These are phyloP conservation scores for Dione vanillae DNA, from an alignment of 2,888 invertebrate genomes.

Conservation along the genomic window DNA sequence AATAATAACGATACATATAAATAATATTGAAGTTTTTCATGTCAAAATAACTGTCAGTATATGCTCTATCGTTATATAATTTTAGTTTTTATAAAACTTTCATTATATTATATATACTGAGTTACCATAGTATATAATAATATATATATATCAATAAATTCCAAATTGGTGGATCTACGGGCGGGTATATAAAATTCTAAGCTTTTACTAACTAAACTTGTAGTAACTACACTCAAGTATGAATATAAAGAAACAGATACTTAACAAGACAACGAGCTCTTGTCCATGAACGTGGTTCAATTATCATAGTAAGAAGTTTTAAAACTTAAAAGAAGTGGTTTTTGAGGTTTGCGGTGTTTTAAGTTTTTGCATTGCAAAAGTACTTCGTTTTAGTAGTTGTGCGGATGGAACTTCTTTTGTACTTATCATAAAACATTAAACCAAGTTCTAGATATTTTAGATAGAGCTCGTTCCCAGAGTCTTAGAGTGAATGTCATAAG, in stretches of 20 bases:
- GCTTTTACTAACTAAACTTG: not conserved
- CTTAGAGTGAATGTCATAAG: slow-evolving; percentile 17
- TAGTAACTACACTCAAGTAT: not conserved
- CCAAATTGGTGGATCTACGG: too few species aligned
- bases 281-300: slow-evolving; percentile 33
- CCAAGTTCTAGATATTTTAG: slow-evolving; percentile 18
- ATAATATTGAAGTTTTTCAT: too few species aligned
- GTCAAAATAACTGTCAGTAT: too few species aligned
- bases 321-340: slow-evolving; percentile 38
- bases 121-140: too few species aligned
- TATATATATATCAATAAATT: too few species aligned
- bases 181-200: slow-evolving; percentile 2
- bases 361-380: slow-evolving; percentile 43
- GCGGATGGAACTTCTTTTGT: slow-evolving; percentile 32
- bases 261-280: slow-evolving; percentile 34
- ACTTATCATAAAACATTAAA: slow-evolving; percentile 41
- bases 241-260: slow-evolving; percentile 26
- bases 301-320: slow-evolving; percentile 42
- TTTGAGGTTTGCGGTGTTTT: slow-evolving; percentile 38
- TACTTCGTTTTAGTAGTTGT: slow-evolving; percentile 34
- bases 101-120: too few species aligned
- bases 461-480: slow-evolving; percentile 16
- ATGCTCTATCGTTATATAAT: too few species aligned
- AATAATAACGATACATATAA: too few species aligned
- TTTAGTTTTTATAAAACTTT: too few species aligned